These are phyloP conservation scores for Micronycteris hirsuta DNA, from an alignment of 2,113 vertebrate genomes.

Conservation along the genomic window DNA sequence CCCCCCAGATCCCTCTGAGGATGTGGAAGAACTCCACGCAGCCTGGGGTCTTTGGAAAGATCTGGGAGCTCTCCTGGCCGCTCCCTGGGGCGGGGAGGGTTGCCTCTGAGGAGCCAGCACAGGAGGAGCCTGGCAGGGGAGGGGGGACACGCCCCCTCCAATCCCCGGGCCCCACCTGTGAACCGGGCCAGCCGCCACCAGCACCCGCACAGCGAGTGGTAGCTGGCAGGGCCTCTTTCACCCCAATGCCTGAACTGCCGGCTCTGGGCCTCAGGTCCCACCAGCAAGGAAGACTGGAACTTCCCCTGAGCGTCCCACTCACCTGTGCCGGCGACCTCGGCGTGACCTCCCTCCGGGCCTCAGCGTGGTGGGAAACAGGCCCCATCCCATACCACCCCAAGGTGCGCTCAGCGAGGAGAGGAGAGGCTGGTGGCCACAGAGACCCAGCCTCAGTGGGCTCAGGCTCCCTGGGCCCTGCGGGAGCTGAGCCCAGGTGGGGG, in stretches of 20 bases:
- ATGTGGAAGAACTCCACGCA: rapidly evolving
- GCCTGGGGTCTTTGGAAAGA: background rate
- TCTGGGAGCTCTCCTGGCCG: background rate
- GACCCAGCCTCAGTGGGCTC: background rate
- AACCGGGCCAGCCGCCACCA: rapidly evolving
- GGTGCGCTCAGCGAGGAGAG: no score
- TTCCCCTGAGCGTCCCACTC: rapidly evolving
- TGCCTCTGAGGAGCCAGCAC: background rate
- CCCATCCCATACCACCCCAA: rapidly evolving
- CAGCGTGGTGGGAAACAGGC: background rate
- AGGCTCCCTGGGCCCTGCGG: rapidly evolving
- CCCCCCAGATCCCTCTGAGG: rapidly evolving
- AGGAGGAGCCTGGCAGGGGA: no score
- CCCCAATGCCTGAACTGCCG: rapidly evolving
- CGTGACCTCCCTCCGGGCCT: background rate
- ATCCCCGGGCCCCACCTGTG: background rate
- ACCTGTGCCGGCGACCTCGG: no score
- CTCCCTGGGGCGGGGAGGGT: no score
- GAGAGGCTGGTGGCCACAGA: background rate
- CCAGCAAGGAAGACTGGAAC: background rate
- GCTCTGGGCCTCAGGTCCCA: rapidly evolving
- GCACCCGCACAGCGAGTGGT: rapidly evolving
- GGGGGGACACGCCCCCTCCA: rapidly evolving
- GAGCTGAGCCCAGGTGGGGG: background rate
- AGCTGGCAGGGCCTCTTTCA: background rate